phyloP scores from a whole-genome alignment of 2,797 vertebrate genomes.

The Stomatorhinus walkeri region DNA sequence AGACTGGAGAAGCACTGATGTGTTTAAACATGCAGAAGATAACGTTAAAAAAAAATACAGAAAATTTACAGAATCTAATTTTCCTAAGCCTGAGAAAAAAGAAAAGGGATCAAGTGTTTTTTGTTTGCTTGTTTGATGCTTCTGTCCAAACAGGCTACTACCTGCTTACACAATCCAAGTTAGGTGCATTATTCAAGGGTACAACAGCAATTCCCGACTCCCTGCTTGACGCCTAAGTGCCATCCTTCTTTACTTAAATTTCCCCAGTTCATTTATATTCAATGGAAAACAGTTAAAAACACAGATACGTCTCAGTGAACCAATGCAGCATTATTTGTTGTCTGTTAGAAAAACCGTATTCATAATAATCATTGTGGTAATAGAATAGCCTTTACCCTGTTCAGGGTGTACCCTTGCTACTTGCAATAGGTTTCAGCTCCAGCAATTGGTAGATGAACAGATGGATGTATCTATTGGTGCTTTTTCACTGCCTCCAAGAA shows the following conservation, averaged over 20 bases:
- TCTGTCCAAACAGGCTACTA: neutral
- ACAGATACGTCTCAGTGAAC: neutral
- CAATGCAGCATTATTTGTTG: neutral
- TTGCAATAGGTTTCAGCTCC: neutral
- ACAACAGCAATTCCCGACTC: neutral
- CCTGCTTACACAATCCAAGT: neutral
- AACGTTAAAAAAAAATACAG: neutral
- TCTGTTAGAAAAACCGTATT: neutral
- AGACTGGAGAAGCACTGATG: neutral
- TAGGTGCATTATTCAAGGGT: neutral
- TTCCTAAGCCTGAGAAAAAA: neutral
- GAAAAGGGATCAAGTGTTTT: neutral
- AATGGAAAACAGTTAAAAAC: neutral
- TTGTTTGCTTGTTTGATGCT: neutral
- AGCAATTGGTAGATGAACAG: neutral
- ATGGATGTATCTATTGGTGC: neutral
- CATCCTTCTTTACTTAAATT: neutral
- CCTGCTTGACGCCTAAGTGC: neutral
- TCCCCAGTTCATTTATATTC: neutral
- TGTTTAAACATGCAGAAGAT: neutral
- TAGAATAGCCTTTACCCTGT: neutral
- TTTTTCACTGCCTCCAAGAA: neutral
- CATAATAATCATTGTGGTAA: neutral
- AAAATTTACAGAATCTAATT: neutral
- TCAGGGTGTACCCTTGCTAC: neutral